These are phyloP conservation scores for Falco naumanni DNA, from an alignment of 2,797 vertebrate species.

Conservation along the genomic window DNA sequence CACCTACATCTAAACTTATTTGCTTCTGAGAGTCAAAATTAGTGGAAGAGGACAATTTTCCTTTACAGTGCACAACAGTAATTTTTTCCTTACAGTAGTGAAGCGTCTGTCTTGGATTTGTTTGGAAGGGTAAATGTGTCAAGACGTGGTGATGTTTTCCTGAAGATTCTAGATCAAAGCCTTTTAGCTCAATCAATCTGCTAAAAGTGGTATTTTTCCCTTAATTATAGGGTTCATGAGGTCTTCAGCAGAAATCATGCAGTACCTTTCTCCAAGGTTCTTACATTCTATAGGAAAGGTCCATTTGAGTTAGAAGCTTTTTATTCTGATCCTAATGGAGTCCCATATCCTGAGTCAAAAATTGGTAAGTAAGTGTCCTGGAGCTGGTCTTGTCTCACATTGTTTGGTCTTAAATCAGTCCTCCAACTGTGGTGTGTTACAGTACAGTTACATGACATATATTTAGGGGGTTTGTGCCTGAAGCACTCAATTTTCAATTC, in stretches of 20 bases:
- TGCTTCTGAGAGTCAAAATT: neutral
- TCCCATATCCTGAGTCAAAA: constrained; percentile 82
- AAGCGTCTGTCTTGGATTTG: neutral
- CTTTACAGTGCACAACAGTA: neutral
- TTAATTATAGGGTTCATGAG: constrained; percentile 76
- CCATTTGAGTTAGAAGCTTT: constrained; percentile 82
- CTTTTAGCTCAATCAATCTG: neutral
- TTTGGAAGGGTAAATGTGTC: neutral
- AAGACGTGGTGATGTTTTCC: neutral
- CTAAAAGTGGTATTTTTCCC: neutral
- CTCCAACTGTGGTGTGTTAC: neutral
- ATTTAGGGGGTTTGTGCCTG: neutral
- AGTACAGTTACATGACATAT: neutral
- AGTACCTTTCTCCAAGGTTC: constrained; percentile 82
- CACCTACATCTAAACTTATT: neutral
- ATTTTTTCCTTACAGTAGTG: neutral
- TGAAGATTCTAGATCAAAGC: neutral
- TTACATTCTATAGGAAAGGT: constrained; percentile 81
- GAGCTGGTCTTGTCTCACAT: neutral
- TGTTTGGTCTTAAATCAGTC: neutral
- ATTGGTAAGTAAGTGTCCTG: constrained; percentile 76
- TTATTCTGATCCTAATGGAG: constrained; percentile 79
- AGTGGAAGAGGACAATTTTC: neutral
- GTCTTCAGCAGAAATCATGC: constrained; percentile 81
- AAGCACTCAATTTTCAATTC: neutral